Evolutionary conservation across 2,797 vertebrate species (phyloP).

Genomic region (Sphaeramia orbicularis): DNA sequence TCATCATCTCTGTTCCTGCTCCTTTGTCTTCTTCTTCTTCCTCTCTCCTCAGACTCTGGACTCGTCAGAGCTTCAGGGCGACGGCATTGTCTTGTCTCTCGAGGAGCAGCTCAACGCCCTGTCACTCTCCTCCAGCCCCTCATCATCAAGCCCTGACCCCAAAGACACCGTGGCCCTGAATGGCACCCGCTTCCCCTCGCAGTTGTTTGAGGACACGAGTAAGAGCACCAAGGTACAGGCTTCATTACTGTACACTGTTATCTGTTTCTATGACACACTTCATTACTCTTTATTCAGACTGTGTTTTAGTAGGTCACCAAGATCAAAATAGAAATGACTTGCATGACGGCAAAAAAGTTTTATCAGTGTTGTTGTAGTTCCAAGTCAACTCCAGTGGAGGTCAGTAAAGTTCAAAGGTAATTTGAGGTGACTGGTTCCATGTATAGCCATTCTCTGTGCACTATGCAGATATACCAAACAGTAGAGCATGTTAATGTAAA

Average conservation of each 20-base stretch:
- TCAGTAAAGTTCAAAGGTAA: not conserved
- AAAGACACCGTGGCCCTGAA: slow-evolving; percentile 88
- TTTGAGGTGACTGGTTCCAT: not conserved
- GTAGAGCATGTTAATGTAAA: no score
- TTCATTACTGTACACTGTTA: not conserved
- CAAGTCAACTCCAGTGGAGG: not conserved
- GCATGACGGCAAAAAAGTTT: not conserved
- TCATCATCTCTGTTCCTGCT: no score
- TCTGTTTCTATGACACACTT: not conserved
- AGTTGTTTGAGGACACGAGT: slow-evolving; percentile 87
- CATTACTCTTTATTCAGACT: not conserved
- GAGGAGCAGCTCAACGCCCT: slow-evolving; percentile 94
- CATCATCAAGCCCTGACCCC: slow-evolving; percentile 63
- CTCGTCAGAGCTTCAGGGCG: slow-evolving; percentile 86
- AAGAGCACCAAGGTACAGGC: slow-evolving; percentile 91
- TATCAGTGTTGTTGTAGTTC: not conserved
- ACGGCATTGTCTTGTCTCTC: slow-evolving; percentile 90
- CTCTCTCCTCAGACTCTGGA: slow-evolving; percentile 93
- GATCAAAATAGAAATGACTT: not conserved
- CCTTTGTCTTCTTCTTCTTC: no score
- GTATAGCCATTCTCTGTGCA: not conserved
- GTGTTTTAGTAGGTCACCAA: not conserved
- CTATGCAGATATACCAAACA: no score
- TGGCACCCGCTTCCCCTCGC: slow-evolving; percentile 85
- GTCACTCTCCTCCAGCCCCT: slow-evolving; percentile 82